phyloP scores from a whole-genome alignment of 2,113 vertebrate genomes.

The Holacanthus passer region DNA sequence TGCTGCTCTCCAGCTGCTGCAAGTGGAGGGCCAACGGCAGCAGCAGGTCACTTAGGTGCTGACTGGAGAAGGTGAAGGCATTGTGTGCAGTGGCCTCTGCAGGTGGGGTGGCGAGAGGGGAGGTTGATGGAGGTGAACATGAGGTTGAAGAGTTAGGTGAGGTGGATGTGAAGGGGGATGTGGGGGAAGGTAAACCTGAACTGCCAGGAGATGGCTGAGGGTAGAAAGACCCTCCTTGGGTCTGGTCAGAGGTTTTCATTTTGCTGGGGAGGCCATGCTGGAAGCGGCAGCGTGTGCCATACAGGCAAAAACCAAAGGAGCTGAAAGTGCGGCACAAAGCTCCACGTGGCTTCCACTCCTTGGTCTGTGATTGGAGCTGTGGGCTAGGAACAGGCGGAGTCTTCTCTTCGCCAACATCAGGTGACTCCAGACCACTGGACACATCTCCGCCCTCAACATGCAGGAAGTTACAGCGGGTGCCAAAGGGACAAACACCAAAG shows the following conservation, averaged over 20 bases:
- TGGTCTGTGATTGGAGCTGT: slow-evolving; percentile 29
- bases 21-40: slow-evolving; percentile 83
- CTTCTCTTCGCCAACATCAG: slow-evolving; percentile 6
- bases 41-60: slow-evolving; percentile 83
- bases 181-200: slow-evolving; percentile 33
- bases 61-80: slow-evolving; percentile 84
- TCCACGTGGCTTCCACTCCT: slow-evolving; percentile 74
- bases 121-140: slow-evolving; percentile 62
- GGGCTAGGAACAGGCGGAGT: neutral
- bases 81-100: slow-evolving; percentile 68
- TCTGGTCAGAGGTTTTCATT: slow-evolving; percentile 11
- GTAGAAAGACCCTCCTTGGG: neutral
- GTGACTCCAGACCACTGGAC: neutral
- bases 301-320: slow-evolving; percentile 84
- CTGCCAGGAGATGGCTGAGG: slow-evolving; percentile 35
- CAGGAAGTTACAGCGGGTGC: slow-evolving; percentile 82
- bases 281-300: slow-evolving; percentile 85
- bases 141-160: slow-evolving; percentile 36
- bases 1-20: slow-evolving; percentile 79
- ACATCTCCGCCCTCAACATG: slow-evolving; percentile 47
- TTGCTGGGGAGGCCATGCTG: slow-evolving; percentile 80
- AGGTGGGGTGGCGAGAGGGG: slow-evolving; percentile 67
- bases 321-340: slow-evolving; percentile 83
- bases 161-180: slow-evolving; percentile 40
- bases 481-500: slow-evolving; percentile 82